Evolutionary conservation across 2,113 vertebrate genomes (phyloP).

Genomic region (Pipa parva): DNA sequence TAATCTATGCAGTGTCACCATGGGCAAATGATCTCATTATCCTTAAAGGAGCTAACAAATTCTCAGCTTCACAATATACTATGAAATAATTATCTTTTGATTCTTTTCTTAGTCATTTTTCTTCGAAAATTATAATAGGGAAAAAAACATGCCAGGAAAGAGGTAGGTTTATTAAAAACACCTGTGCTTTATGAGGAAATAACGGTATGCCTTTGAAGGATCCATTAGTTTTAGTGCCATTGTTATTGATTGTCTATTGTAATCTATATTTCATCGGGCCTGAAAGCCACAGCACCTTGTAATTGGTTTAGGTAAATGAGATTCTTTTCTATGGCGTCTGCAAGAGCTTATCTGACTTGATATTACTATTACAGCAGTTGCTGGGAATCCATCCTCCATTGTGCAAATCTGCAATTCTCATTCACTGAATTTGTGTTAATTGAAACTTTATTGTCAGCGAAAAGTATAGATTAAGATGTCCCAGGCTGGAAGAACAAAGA

Average conservation of each 20-base stretch:
- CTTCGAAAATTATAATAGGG: conserved; percentile 32
- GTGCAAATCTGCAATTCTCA: not conserved
- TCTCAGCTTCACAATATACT: conserved; percentile 1
- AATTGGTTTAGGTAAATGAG: conserved; percentile 42
- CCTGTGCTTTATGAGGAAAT: conserved; percentile 43
- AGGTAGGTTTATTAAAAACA: conserved; percentile 35
- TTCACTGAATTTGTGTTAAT: conserved; percentile 21
- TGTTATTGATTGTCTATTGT: conserved; percentile 38
- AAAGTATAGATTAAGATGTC: not conserved
- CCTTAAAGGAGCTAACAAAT: not conserved
- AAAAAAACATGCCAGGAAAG: conserved; percentile 16
- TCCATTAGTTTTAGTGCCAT: conserved; percentile 41
- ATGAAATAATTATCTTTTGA: conserved; percentile 32
- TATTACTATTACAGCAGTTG: conserved; percentile 27
- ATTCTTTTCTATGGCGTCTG: conserved; percentile 32
- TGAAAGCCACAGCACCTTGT: conserved; percentile 39
- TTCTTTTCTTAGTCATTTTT: conserved; percentile 21
- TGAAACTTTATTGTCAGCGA: conserved; percentile 18
- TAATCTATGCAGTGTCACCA: conserved; percentile 20
- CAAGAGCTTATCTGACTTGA: conserved; percentile 35
- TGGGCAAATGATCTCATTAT: not conserved
- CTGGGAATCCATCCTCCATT: conserved; percentile 19
- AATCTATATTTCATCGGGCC: conserved; percentile 40
- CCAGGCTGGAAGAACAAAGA: no score
- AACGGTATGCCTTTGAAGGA: conserved; percentile 36